Evolutionary conservation across 2,888 invertebrate genomes (phyloP).

Genomic region (Tineola bisselliella): DNA sequence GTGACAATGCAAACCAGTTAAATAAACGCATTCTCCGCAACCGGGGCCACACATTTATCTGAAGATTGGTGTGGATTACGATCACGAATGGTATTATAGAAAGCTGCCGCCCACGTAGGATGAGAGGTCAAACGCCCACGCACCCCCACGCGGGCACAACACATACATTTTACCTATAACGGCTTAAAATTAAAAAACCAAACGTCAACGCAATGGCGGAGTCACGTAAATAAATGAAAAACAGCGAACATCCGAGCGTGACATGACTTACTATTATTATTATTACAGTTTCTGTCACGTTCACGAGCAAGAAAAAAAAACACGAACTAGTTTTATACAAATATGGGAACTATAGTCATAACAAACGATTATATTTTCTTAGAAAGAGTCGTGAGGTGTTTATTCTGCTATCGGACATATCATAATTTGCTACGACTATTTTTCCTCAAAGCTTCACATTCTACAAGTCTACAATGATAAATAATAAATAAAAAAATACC

Average conservation of each 20-base stretch:
- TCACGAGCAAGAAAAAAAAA: background rate
- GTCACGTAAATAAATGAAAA: no score
- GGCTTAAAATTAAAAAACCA: background rate
- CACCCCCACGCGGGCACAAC: conserved; percentile 22
- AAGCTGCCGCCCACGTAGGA: conserved; percentile 50
- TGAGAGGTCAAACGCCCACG: conserved; percentile 57
- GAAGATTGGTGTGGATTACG: background rate
- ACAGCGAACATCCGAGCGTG: background rate
- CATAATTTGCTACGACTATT: no score
- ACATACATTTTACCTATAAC: background rate
- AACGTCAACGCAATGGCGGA: background rate
- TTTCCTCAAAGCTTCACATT: no score
- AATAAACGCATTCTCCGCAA: no score
- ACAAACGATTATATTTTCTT: background rate
- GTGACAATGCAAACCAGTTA: no score
- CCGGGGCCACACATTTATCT: no score
- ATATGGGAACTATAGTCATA: background rate
- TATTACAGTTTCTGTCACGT: background rate
- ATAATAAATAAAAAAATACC: no score
- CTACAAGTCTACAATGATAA: no score
- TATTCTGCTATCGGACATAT: background rate
- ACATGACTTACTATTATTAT: background rate
- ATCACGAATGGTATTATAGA: conserved; percentile 27
- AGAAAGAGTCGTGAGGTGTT: conserved; percentile 4
- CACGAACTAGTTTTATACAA: background rate